Percentiles rank a stretch among this genome's conserved stretches.
These are phyloP conservation scores for Platygyra sinensis DNA, from an alignment of 64 coral and sea anemone genomes.

Conservation along the genomic window DNA sequence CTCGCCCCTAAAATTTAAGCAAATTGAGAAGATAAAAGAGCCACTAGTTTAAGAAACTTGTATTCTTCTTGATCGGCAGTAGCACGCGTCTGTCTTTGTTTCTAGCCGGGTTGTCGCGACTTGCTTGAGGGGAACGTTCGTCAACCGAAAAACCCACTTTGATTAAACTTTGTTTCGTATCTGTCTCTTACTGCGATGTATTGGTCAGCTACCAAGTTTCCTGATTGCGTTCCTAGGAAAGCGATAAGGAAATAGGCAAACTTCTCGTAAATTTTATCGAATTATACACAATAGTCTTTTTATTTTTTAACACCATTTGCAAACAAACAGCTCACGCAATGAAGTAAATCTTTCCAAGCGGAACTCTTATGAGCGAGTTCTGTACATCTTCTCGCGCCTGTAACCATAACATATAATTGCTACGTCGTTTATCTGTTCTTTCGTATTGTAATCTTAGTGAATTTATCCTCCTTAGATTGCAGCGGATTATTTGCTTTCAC, in stretches of 20 bases:
- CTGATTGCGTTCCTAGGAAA: not conserved
- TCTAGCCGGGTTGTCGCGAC: not conserved
- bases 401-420: constrained; percentile 33
- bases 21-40: constrained; percentile 33
- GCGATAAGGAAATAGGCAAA: constrained; percentile 2
- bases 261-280: constrained; percentile 1
- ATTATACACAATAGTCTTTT: constrained; percentile 1
- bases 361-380: not conserved
- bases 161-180: constrained; percentile 1
- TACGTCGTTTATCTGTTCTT: constrained; percentile 7
- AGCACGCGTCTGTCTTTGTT: constrained; percentile 41
- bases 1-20: constrained; percentile 55
- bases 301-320: not conserved
- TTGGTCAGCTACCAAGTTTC: not conserved
- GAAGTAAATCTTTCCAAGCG: not conserved
- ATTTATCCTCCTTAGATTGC: not conserved
- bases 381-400: not conserved
- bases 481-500: not conserved
- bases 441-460: constrained; percentile 1
- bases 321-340: constrained; percentile 6
- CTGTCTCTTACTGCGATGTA: not conserved
- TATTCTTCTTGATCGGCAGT: not conserved
- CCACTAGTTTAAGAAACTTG: constrained; percentile 14
- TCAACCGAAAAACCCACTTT: not conserved
- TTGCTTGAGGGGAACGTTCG: not conserved